Conservation (phyloP, 2,888 invertebrate species). For the Orthosia cruda region DNA sequence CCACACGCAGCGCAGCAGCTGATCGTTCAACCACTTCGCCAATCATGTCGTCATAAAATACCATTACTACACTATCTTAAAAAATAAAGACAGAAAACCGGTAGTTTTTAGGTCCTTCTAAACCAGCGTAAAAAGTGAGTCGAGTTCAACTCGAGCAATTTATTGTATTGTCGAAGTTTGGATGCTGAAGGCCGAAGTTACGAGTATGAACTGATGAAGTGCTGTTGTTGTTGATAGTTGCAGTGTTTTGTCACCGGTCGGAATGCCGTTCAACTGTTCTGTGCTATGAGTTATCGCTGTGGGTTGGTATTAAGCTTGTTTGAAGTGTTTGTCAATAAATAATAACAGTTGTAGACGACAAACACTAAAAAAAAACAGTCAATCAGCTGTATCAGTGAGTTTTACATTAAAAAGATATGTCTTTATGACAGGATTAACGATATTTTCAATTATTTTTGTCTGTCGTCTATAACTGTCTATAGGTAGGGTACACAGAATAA, state of each 20-base stretch:
- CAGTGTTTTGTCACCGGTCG: constrained; percentile 40
- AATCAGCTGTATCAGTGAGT: no score
- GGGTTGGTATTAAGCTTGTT: neutral
- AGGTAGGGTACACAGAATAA: no score
- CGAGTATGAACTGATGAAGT: constrained; percentile 35
- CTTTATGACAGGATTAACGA: neutral
- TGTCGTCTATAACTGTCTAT: no score
- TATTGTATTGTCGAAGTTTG: constrained; percentile 46
- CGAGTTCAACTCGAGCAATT: constrained; percentile 35
- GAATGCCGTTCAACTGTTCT: constrained; percentile 22
- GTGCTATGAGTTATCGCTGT: constrained; percentile 11
- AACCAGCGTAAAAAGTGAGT: constrained; percentile 3
- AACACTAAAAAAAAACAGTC: no score
- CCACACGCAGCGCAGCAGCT: no score
- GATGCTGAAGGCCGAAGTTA: constrained; percentile 23
- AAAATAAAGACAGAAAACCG: neutral
- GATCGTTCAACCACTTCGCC: no score
- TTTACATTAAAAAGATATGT: neutral
- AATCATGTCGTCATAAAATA: no score
- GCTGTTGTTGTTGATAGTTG: constrained; percentile 42
- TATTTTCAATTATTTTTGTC: no score
- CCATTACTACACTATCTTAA: no score
- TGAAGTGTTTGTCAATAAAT: neutral
- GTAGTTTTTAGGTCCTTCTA: neutral
- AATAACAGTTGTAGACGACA: no score